Conservation (phyloP, 2,888 invertebrate genomes). For the Zaprionus obscuricornis region DNA sequence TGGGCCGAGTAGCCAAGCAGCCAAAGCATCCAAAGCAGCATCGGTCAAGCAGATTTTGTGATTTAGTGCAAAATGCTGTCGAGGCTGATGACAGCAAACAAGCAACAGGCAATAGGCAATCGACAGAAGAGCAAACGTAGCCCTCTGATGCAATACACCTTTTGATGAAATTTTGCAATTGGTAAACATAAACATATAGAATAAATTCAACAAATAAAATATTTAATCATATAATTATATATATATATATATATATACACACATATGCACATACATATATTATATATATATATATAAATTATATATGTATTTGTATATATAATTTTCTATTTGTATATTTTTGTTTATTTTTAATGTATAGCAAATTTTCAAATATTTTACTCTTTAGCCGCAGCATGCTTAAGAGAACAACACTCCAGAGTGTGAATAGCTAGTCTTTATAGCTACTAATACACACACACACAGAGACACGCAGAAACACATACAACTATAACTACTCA, state of each 20-base stretch:
- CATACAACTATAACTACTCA: slow-evolving; percentile 20
- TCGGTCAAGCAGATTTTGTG: slow-evolving; percentile 15
- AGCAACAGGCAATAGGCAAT: slow-evolving; percentile 10
- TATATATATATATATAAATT: too few relatives aligned
- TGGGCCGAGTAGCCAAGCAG: too few relatives aligned
- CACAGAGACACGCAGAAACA: slow-evolving; percentile 13
- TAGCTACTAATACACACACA: slow-evolving; percentile 18
- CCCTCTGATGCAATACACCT: slow-evolving; percentile 27
- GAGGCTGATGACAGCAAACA: slow-evolving; percentile 16
- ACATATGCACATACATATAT: too few relatives aligned
- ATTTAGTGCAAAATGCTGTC: slow-evolving; percentile 47
- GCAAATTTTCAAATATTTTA: not conserved
- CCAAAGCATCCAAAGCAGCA: slow-evolving; percentile 8
- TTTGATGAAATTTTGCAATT: slow-evolving; percentile 3
- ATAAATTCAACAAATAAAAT: not conserved
- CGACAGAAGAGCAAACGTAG: too few relatives aligned
- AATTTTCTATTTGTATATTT: slow-evolving; percentile 32
- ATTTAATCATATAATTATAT: not conserved
- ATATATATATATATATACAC: too few relatives aligned
- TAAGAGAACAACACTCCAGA: slow-evolving; percentile 53
- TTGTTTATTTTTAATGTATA: slow-evolving; percentile 42
- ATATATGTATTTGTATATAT: slow-evolving; percentile 7
- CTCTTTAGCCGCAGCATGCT: slow-evolving; percentile 29
- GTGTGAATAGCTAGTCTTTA: slow-evolving; percentile 12
- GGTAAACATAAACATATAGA: slow-evolving; percentile 11